phyloP scores from a whole-genome alignment of 2,113 vertebrate genomes.

The Balaenoptera acutorostrata region DNA sequence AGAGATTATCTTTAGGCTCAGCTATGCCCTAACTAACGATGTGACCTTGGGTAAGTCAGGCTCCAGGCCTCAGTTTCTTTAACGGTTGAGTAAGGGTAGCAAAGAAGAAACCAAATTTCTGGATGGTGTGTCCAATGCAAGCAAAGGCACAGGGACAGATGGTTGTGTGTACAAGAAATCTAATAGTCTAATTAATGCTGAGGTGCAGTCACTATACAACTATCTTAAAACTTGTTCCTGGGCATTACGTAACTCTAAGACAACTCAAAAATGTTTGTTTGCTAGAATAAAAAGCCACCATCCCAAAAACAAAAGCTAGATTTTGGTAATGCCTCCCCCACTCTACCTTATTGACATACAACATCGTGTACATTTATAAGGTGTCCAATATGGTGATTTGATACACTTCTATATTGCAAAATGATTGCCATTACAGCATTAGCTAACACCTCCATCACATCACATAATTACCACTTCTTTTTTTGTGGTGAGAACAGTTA shows the following conservation, averaged over 20 bases:
- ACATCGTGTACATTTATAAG: neutral
- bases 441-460: neutral
- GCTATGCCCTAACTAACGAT: neutral
- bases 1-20: neutral
- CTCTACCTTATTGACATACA: neutral
- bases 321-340: neutral
- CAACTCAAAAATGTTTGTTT: neutral
- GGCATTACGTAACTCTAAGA: neutral
- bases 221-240: neutral
- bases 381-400: neutral
- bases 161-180: fast-evolving
- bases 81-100: neutral
- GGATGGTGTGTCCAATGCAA: neutral
- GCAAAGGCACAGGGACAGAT: neutral
- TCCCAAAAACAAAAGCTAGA: neutral
- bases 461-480: neutral
- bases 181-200: neutral
- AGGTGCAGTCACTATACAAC: neutral
- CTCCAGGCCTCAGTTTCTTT: neutral
- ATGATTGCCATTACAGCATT: neutral
- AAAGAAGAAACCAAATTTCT: neutral
- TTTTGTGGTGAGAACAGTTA: neutral
- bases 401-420: neutral
- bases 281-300: neutral
- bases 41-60: neutral